Percentiles rank a stretch among this genome's conserved stretches.
These are phyloP conservation scores for Oreohelix idahoensis DNA, from an alignment of 1,140 invertebrate species.

Conservation along the genomic window DNA sequence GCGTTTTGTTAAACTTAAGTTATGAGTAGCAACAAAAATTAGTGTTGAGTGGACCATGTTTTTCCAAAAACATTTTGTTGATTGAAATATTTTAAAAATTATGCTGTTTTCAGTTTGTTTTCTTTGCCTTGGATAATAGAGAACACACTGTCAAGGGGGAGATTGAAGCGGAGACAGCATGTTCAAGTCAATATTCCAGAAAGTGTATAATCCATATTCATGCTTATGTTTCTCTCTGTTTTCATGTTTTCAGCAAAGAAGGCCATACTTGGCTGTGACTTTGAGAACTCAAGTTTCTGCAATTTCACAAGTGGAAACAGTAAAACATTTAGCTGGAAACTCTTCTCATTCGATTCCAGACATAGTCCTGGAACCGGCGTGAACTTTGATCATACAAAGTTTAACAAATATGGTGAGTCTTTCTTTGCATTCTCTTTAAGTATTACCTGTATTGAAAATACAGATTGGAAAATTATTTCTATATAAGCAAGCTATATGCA, in stretches of 20 bases:
- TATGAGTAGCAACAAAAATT: too few relatives aligned
- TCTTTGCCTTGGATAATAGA: background rate
- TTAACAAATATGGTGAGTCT: slow-evolving; percentile 11
- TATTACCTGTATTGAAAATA: too few relatives aligned
- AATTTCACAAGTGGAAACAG: slow-evolving; percentile 54
- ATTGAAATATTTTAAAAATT: too few relatives aligned
- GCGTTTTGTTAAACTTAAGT: too few relatives aligned
- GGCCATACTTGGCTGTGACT: slow-evolving; percentile 56
- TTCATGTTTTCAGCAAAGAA: slow-evolving; percentile 49
- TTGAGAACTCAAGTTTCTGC: slow-evolving; percentile 60
- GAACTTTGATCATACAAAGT: slow-evolving; percentile 55
- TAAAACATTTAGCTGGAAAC: slow-evolving; percentile 65
- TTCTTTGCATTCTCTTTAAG: background rate
- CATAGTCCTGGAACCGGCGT: slow-evolving; percentile 61
- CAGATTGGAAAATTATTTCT: too few relatives aligned
- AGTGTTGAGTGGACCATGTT: too few relatives aligned
- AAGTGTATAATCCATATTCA: too few relatives aligned
- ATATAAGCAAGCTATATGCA: too few relatives aligned
- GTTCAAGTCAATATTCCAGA: too few relatives aligned
- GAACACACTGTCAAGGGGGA: background rate
- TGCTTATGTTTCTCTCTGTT: background rate
- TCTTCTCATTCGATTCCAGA: slow-evolving; percentile 51
- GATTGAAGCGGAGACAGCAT: too few relatives aligned
- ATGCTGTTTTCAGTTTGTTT: too few relatives aligned
- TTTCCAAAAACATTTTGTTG: too few relatives aligned